Conservation (phyloP, 2,888 invertebrate species). For the Eupithecia exiguata region DNA sequence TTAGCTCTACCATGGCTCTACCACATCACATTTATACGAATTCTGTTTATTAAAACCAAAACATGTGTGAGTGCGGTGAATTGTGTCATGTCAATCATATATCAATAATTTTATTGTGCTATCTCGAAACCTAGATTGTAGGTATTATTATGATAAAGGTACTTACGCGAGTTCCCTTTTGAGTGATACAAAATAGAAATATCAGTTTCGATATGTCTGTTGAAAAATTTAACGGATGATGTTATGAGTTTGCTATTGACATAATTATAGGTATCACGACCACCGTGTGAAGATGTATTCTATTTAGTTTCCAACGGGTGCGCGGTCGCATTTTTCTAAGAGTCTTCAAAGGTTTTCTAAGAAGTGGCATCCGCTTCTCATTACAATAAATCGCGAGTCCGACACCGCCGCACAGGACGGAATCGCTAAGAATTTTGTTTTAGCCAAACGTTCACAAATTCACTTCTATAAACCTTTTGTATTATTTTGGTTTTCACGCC, state of each 20-base stretch:
- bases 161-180: not conserved
- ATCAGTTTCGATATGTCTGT: not conserved
- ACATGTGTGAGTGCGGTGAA: not conserved
- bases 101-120: not conserved
- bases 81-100: not conserved
- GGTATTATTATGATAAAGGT: not conserved
- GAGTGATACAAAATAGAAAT: slow-evolving; percentile 1
- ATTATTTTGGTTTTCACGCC: slow-evolving; percentile 83
- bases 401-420: slow-evolving; percentile 84
- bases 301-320: slow-evolving; percentile 49
- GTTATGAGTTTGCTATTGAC: slow-evolving; percentile 20
- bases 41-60: not conserved
- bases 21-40: slow-evolving; percentile 19
- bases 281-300: slow-evolving; percentile 53
- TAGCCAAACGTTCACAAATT: slow-evolving; percentile 83
- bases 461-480: slow-evolving; percentile 81
- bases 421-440: slow-evolving; percentile 82
- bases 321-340: slow-evolving; percentile 70
- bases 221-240: slow-evolving; percentile 12
- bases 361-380: slow-evolving; percentile 75
- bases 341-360: slow-evolving; percentile 74
- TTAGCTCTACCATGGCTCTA: slow-evolving; percentile 65
- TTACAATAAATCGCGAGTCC: slow-evolving; percentile 79
- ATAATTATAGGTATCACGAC: slow-evolving; percentile 29
- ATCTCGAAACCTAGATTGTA: not conserved